Percentiles rank a stretch among this genome's conserved stretches.
Conservation (phyloP, 2,113 vertebrate species). For the Amphilophus citrinellus region DNA sequence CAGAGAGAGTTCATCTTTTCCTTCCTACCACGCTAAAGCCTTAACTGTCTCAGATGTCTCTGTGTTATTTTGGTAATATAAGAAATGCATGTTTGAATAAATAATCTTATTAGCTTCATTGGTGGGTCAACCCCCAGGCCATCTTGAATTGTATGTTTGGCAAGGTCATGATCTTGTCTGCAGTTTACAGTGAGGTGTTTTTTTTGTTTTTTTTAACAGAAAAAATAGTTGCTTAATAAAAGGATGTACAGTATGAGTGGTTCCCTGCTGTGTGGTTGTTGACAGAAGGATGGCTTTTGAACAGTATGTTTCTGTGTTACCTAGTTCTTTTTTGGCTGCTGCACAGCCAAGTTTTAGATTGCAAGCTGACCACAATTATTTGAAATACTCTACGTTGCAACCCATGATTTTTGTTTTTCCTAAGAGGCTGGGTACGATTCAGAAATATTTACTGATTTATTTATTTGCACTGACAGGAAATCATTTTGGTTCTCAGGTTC, state of each 20-base stretch:
- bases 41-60: too few species aligned
- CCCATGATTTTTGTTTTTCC: background rate
- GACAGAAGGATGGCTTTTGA: background rate
- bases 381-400: background rate
- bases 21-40: too few species aligned
- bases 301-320: background rate
- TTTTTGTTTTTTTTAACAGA: too few species aligned
- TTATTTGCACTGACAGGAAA: conserved; percentile 10
- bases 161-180: too few species aligned
- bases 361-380: background rate
- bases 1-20: background rate
- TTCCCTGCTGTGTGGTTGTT: background rate
- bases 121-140: too few species aligned
- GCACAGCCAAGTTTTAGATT: background rate
- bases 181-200: background rate
- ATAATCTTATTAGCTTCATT: too few species aligned
- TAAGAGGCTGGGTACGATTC: background rate
- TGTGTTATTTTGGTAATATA: too few species aligned
- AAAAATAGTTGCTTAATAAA: background rate
- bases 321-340: background rate
- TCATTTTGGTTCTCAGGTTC: conserved; percentile 24
- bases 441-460: conserved; percentile 18
- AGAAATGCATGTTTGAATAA: too few species aligned
- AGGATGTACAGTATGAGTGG: background rate
- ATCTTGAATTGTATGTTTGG: too few species aligned